These are phyloP conservation scores for Neopelma chrysocephalum DNA, from an alignment of 2,797 vertebrate genomes.

Conservation along the genomic window DNA sequence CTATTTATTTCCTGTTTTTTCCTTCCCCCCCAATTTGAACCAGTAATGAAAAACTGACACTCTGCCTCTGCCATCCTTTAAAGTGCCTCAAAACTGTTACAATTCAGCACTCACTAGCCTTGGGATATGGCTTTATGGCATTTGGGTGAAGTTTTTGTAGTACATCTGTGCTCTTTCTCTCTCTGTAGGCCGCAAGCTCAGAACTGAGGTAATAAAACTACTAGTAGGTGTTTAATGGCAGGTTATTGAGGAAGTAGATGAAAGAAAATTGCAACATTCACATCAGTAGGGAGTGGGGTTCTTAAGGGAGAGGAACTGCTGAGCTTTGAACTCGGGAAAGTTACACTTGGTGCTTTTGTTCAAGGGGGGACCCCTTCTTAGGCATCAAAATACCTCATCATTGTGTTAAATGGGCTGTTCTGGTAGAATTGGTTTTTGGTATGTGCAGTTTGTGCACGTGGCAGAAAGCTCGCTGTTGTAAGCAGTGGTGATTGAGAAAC, in stretches of 20 bases:
- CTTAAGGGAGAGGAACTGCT: slow-evolving; percentile 57
- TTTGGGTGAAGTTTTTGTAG: slow-evolving; percentile 46
- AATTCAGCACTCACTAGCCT: slow-evolving; percentile 42
- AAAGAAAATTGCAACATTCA: slow-evolving; percentile 70
- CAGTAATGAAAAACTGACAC: slow-evolving; percentile 60
- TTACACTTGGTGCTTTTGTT: slow-evolving; percentile 66
- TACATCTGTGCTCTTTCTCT: slow-evolving; percentile 36
- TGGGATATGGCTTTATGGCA: slow-evolving; percentile 57
- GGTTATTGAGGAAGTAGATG: slow-evolving; percentile 74
- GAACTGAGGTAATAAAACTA: slow-evolving; percentile 74
- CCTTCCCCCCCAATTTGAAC: slow-evolving; percentile 36
- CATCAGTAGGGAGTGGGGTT: slow-evolving; percentile 53
- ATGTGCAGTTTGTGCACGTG: not conserved
- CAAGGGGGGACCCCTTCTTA: slow-evolving; percentile 34
- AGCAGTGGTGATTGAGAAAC: not conserved
- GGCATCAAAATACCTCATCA: slow-evolving; percentile 38
- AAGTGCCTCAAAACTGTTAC: slow-evolving; percentile 52
- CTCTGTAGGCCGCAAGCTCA: slow-evolving; percentile 54
- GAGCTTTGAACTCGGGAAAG: slow-evolving; percentile 74
- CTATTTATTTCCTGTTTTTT: slow-evolving; percentile 67
- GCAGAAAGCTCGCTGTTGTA: not conserved
- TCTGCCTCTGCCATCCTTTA: slow-evolving; percentile 20
- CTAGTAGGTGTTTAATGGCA: slow-evolving; percentile 79
- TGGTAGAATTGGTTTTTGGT: not conserved
- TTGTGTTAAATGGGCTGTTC: slow-evolving; percentile 36